Conservation (phyloP, 2,113 vertebrate genomes). For the Ceyx cyanopectus region DNA sequence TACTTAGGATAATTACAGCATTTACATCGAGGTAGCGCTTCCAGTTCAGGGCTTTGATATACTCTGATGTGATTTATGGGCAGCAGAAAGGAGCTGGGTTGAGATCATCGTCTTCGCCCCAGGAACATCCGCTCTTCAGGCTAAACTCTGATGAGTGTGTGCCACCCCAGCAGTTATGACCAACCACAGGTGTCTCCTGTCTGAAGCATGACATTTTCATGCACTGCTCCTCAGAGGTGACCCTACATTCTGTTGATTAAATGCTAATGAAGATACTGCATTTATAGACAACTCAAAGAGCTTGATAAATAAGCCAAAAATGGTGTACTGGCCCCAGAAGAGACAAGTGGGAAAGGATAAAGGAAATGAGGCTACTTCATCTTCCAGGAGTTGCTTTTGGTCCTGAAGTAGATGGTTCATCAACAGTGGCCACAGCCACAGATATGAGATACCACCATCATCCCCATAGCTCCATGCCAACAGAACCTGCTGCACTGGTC, state of each 20-base stretch:
- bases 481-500: accelerated
- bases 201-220: accelerated
- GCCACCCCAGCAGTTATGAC: not conserved
- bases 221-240: not conserved
- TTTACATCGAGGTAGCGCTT: conserved; percentile 5
- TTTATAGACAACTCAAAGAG: not conserved
- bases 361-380: not conserved
- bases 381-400: not conserved
- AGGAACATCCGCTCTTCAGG: not conserved
- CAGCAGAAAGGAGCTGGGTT: not conserved
- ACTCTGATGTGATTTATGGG: conserved; percentile 31
- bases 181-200: not conserved
- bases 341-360: not conserved
- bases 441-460: not conserved
- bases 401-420: not conserved
- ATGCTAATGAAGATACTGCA: not conserved
- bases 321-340: not conserved
- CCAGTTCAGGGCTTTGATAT: conserved; percentile 40
- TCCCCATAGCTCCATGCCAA: not conserved
- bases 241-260: not conserved
- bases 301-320: not conserved
- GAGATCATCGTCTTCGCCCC: not conserved
- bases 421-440: not conserved
- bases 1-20: conserved; percentile 34
- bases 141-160: not conserved